Percentiles rank a stretch among this genome's conserved stretches.
Conservation (phyloP, 2,113 vertebrate species). For the Phoenicopterus ruber region DNA sequence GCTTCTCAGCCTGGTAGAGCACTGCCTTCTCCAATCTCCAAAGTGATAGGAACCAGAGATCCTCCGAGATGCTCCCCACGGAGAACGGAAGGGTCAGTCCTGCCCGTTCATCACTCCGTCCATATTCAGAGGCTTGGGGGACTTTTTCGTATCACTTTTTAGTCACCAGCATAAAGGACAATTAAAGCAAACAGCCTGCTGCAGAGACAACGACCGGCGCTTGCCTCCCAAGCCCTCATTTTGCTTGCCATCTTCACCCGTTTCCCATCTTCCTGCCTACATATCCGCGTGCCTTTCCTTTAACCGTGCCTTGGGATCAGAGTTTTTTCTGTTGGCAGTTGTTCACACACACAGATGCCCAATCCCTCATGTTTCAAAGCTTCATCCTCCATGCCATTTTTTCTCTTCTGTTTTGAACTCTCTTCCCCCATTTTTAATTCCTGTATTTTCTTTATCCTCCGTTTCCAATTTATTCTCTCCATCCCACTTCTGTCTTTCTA, state of each 20-base stretch:
- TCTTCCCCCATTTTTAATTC: background rate
- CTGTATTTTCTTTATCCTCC: background rate
- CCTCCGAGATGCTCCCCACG: fast-evolving
- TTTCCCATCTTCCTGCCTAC: background rate
- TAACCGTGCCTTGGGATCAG: background rate
- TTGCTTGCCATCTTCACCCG: background rate
- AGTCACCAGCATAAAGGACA: background rate
- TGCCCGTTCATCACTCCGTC: background rate
- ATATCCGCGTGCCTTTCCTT: background rate
- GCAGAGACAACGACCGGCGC: background rate
- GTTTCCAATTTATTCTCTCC: background rate
- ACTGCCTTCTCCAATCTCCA: background rate
- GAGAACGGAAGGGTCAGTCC: background rate
- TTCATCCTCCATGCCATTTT: background rate
- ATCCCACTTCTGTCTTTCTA: background rate
- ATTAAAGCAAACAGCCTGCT: background rate
- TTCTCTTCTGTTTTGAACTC: background rate
- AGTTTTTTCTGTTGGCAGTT: background rate
- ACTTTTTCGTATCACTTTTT: background rate
- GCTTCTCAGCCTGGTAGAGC: background rate
- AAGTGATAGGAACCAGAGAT: fast-evolving
- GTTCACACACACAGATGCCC: background rate
- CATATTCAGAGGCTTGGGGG: fast-evolving
- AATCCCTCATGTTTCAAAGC: background rate
- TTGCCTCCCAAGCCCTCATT: background rate